Conservation (phyloP, 2,113 vertebrate species). For the Acinonyx jubatus region DNA sequence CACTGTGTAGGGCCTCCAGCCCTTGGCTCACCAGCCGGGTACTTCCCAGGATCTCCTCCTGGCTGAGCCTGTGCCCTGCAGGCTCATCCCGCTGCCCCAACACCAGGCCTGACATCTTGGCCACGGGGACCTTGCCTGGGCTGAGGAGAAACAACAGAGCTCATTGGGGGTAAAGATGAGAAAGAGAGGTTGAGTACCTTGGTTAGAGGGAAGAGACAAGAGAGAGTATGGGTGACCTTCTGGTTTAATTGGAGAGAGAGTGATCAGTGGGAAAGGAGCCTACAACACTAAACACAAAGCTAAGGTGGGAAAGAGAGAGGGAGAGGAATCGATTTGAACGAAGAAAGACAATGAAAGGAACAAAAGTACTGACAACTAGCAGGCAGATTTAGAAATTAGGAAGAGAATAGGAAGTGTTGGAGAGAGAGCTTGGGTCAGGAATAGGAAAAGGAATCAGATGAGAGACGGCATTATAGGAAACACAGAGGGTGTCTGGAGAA, state of each 20-base stretch:
- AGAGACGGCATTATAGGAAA: not conserved
- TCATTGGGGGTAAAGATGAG: not conserved
- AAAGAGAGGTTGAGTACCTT: slow-evolving; percentile 40
- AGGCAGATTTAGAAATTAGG: not conserved
- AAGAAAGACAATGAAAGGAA: not conserved
- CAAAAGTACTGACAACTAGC: not conserved
- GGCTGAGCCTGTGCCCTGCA: slow-evolving; percentile 94
- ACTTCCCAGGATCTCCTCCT: slow-evolving; percentile 99
- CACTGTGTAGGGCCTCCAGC: slow-evolving; percentile 96
- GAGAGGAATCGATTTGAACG: not conserved
- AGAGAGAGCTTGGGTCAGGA: not conserved
- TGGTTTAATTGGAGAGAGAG: not conserved
- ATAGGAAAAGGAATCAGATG: not conserved
- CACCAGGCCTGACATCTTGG: slow-evolving; percentile 79
- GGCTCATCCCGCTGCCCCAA: slow-evolving; percentile 89
- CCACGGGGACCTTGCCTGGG: slow-evolving; percentile 28
- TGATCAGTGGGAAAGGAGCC: not conserved
- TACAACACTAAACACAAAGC: not conserved
- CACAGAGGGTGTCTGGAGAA: not conserved
- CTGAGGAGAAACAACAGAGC: slow-evolving; percentile 21
- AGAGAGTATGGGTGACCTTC: not conserved
- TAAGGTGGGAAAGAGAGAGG: not conserved
- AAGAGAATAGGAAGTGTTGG: not conserved
- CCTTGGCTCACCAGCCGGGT: slow-evolving; percentile 98
- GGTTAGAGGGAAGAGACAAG: not conserved